phyloP scores from a whole-genome alignment of 2,888 invertebrate genomes.

The Cepaea hortensis region DNA sequence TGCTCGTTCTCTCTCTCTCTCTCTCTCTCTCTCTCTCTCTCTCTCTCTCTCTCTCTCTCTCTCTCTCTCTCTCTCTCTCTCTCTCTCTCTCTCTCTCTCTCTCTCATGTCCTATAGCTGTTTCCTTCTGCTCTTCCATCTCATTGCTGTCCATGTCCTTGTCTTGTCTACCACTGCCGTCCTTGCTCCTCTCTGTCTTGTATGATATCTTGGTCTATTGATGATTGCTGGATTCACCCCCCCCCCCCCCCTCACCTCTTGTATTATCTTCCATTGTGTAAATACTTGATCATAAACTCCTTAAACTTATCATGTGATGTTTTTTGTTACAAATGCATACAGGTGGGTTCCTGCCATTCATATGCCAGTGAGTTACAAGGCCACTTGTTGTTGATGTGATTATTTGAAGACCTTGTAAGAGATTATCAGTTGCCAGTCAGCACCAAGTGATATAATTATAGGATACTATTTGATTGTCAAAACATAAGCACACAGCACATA shows the following conservation, averaged over 20 bases:
- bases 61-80: not conserved
- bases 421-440: too few relatives aligned
- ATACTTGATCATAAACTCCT: not conserved
- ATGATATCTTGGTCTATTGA: not conserved
- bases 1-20: too few relatives aligned
- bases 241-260: not conserved
- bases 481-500: too few relatives aligned
- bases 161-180: not conserved
- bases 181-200: not conserved
- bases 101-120: not conserved
- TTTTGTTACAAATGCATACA: too few relatives aligned
- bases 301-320: not conserved
- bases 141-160: not conserved
- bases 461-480: too few relatives aligned
- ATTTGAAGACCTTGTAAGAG: too few relatives aligned
- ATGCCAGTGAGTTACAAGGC: too few relatives aligned
- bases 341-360: too few relatives aligned
- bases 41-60: not conserved
- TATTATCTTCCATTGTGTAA: not conserved
- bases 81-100: not conserved
- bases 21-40: not conserved
- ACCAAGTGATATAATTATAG: too few relatives aligned
- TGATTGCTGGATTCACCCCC: not conserved
- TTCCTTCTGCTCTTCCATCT: not conserved
- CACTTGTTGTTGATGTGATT: too few relatives aligned